Conservation (phyloP, 2,113 vertebrate species). For the Rana temporaria region DNA sequence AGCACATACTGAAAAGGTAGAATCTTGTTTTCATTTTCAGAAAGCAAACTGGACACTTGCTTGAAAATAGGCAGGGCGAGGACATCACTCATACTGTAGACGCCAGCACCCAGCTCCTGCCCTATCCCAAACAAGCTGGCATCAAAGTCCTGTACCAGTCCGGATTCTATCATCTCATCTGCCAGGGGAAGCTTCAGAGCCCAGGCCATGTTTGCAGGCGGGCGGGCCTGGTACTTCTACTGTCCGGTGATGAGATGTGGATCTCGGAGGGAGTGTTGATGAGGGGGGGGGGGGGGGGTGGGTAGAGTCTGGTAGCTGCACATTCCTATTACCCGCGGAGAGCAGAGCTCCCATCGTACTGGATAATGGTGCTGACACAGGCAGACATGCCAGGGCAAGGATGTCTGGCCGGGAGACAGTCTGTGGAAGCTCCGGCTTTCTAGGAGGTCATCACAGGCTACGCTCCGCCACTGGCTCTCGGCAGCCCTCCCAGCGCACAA, state of each 20-base stretch:
- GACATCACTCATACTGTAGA: conserved; percentile 98
- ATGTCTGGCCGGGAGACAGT: neutral
- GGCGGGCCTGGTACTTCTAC: neutral
- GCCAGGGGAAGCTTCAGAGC: conserved; percentile 94
- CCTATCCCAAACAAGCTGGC: conserved; percentile 96
- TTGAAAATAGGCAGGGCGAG: conserved; percentile 98
- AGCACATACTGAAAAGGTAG: conserved; percentile 97
- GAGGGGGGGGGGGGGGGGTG: neutral
- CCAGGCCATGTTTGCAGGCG: conserved; percentile 85
- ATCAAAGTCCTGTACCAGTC: conserved; percentile 96
- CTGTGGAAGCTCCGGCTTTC: neutral
- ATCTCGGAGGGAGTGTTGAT: too few relatives aligned
- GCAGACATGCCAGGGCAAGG: conserved; percentile 20
- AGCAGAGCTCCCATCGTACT: neutral
- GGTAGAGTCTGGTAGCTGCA: neutral
- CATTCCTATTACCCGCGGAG: neutral
- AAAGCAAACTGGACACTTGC: conserved; percentile 91
- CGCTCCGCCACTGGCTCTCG: neutral
- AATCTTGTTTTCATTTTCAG: conserved; percentile 90
- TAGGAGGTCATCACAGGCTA: conserved; percentile 19
- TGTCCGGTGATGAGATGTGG: neutral
- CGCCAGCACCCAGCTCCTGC: conserved; percentile 94
- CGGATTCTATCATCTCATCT: conserved; percentile 96
- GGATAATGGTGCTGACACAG: neutral
- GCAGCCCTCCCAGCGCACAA: neutral